Base-by-base conservation (phyloP, 2,113 vertebrate genomes). In the Riparia riparia region DNA sequence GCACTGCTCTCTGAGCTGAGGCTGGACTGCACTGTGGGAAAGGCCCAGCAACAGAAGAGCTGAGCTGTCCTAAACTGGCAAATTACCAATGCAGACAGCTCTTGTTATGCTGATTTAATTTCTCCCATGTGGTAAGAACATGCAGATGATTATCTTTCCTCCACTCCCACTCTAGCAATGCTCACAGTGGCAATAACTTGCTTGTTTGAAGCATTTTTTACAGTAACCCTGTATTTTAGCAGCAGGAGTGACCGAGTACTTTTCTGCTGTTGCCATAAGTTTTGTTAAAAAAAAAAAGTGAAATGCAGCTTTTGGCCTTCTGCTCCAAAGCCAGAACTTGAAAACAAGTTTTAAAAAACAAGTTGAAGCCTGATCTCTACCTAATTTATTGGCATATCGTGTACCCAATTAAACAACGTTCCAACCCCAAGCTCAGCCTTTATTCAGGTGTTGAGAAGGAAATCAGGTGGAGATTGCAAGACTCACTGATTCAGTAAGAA, bases 31-130 rank as follows among this genome's bases (percentile, higher is more conserved):
- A 8, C 54, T 81, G 64, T 90, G 93, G 80, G 94, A 96, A 95
- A 92, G 64, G 79, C 79, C 57, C 90, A 88, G 54, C 15, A 71
- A 51, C 9, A 50, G 17, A 29, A 51, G 45, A 86, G 76, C 68
- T 54, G 22, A 95, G 88, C 63, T 11, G 70, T 29, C 58, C 51
- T 25, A 26, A 83, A 29, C 64, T 64, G 91, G 89, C 91, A 95
- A 94, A 44, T 56, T 61, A 50, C 80, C 94, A 94, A 17, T 0
- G 13, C 2, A 90, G 85, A 41, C 68, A 49, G 92, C 79, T 92
- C 91, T 81, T 93, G 82, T 90, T 83, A 92, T 86, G 86, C 60
- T 89, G 88, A 96, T 95, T 95, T 78, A 63, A 86, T 64, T 82
- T 25, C 76, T 78, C 60, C 87, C 89, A 39, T 84, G 93, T 86